Percentiles rank a stretch among this genome's conserved stretches.
These are phyloP conservation scores for Sakesphorus luctuosus DNA, from an alignment of 2,113 vertebrate species.

Conservation along the genomic window DNA sequence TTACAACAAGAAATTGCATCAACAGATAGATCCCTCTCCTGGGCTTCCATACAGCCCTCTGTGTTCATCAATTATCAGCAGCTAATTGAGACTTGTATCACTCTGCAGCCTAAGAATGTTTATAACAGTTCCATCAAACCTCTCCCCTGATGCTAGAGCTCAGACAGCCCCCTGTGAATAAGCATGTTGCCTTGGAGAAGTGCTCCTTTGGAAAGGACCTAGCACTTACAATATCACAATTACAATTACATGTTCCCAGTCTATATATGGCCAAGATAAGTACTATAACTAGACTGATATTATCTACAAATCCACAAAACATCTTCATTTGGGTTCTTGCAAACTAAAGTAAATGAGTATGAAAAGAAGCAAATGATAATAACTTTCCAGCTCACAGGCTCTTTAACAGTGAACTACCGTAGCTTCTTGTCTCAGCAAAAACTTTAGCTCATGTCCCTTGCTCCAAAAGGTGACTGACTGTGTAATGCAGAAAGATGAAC, in stretches of 20 bases:
- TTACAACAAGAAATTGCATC: background rate
- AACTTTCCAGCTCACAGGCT: background rate
- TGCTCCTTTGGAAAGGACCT: background rate
- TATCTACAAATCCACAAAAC: background rate
- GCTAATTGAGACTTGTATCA: background rate
- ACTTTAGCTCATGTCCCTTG: background rate
- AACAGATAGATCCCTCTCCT: background rate
- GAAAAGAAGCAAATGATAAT: background rate
- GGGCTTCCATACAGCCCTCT: background rate
- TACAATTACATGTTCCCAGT: background rate
- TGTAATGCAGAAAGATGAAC: background rate
- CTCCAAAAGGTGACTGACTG: background rate
- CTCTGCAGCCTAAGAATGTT: background rate
- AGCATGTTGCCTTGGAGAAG: background rate
- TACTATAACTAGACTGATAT: background rate
- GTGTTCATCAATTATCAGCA: background rate
- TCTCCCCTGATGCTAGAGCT: background rate
- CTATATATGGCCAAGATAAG: background rate
- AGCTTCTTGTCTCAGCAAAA: background rate
- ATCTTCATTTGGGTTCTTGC: background rate
- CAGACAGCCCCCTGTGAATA: background rate
- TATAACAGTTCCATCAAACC: background rate
- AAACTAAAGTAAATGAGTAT: background rate
- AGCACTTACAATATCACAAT: background rate
- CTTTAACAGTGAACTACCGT: background rate